These are phyloP conservation scores for Acrocephalus arundinaceus DNA, from an alignment of 2,113 vertebrate genomes.

Conservation along the genomic window DNA sequence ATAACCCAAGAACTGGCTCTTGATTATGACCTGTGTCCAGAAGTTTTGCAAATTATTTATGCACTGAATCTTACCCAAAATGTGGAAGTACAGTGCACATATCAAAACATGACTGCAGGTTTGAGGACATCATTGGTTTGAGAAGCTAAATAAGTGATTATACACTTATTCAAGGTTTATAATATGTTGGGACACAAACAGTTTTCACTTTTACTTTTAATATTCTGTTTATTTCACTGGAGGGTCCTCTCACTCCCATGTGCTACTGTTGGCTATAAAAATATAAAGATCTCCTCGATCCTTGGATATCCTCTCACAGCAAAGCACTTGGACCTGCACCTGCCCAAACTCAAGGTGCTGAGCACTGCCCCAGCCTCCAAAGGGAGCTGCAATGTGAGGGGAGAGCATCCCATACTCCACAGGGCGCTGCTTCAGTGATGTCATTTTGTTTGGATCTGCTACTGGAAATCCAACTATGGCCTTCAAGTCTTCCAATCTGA, in stretches of 20 bases:
- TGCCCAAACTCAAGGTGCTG: neutral
- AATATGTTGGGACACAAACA: neutral
- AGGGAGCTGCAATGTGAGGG: fast-evolving
- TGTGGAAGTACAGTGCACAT: neutral
- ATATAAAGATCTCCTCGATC: neutral
- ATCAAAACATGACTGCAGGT: neutral
- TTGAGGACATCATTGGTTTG: neutral
- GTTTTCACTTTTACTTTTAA: neutral
- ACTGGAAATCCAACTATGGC: neutral
- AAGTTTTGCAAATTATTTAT: neutral
- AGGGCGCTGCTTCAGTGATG: neutral
- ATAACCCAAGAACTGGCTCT: neutral
- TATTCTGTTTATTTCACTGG: neutral
- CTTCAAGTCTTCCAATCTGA: neutral
- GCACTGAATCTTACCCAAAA: neutral
- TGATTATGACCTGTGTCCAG: neutral
- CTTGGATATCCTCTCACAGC: neutral
- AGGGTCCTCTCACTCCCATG: neutral
- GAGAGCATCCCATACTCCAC: neutral
- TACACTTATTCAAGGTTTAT: neutral
- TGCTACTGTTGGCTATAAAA: neutral
- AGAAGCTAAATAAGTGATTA: neutral
- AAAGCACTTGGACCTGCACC: neutral
- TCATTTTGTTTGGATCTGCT: neutral
- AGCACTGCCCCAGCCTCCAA: neutral